Conservation (phyloP, 2,797 vertebrate species). For the Galagoides demidoff region DNA sequence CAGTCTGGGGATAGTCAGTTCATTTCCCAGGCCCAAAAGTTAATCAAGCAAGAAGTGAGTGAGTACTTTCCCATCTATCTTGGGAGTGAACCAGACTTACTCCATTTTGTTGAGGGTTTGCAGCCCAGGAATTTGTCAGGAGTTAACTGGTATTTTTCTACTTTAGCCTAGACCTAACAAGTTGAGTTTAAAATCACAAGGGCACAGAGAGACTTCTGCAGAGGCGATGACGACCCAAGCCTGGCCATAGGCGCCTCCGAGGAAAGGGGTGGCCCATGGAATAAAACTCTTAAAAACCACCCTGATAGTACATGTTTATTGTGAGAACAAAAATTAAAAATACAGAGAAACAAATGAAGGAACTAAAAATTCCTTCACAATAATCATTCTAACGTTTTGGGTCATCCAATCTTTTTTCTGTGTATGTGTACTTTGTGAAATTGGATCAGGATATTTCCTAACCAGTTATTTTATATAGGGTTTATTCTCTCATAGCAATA, state of each 20-base stretch:
- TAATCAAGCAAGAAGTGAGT: too few relatives aligned
- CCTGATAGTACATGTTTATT: not conserved
- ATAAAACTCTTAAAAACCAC: conserved; percentile 2
- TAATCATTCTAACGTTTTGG: not conserved
- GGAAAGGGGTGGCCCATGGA: not conserved
- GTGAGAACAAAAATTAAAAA: not conserved
- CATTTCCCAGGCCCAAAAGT: too few relatives aligned
- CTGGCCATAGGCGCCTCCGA: not conserved
- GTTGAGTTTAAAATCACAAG: not conserved
- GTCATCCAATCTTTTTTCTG: not conserved
- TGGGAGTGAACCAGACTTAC: too few relatives aligned
- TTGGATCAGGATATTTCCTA: not conserved
- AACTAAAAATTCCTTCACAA: not conserved
- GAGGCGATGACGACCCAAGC: not conserved
- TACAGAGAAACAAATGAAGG: not conserved
- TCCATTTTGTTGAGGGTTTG: too few relatives aligned
- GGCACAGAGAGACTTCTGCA: not conserved
- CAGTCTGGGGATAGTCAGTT: too few relatives aligned
- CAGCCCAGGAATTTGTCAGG: too few relatives aligned
- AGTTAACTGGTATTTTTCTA: too few relatives aligned
- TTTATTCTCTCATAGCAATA: not conserved
- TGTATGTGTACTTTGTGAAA: not conserved
- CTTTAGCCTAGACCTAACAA: too few relatives aligned
- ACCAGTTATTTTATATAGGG: not conserved
- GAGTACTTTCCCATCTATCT: too few relatives aligned